Conservation (phyloP, 2,888 invertebrate genomes). For the Spodoptera picta region DNA sequence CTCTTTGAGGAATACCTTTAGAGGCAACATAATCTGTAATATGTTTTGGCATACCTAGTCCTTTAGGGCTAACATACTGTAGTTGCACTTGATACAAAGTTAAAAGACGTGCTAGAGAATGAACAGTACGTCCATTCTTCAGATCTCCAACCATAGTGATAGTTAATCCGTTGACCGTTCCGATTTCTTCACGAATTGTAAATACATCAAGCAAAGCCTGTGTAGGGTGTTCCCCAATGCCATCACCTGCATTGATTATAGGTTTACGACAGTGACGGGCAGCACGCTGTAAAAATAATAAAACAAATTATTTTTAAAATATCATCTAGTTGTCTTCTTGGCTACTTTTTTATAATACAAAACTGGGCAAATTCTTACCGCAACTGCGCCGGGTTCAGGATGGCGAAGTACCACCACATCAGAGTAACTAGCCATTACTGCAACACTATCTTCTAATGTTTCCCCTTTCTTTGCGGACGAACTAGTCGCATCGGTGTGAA, state of each 20-base stretch:
- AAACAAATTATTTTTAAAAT: not conserved
- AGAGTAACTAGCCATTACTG: conserved; percentile 96
- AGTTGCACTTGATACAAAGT: conserved; percentile 98
- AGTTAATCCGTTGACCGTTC: conserved; percentile 98
- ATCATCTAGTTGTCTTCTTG: too few relatives aligned
- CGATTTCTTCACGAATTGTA: conserved; percentile 99
- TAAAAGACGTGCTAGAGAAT: conserved; percentile 97
- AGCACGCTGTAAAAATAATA: conserved; percentile 90
- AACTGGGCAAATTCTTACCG: conserved; percentile 86
- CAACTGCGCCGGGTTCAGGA: conserved; percentile 96
- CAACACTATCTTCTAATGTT: conserved; percentile 95
- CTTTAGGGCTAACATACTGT: conserved; percentile 96
- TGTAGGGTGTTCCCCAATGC: conserved; percentile 98
- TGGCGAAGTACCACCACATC: conserved; percentile 98
- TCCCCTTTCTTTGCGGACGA: conserved; percentile 99
- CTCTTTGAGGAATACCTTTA: conserved; percentile 94
- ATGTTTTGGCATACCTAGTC: conserved; percentile 96
- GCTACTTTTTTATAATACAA: too few relatives aligned
- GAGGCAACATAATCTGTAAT: conserved; percentile 93
- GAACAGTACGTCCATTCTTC: conserved; percentile 99
- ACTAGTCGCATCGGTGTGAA: conserved; percentile 95
- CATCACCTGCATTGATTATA: conserved; percentile 99
- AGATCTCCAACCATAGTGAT: conserved; percentile 99
- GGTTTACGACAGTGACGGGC: conserved; percentile 95
- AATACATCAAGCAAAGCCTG: conserved; percentile 99